Evolutionary conservation across 2,113 vertebrate species (phyloP), one percentile per base, ranked within the genome.

Genomic region (Ammospiza caudacuta): DNA sequence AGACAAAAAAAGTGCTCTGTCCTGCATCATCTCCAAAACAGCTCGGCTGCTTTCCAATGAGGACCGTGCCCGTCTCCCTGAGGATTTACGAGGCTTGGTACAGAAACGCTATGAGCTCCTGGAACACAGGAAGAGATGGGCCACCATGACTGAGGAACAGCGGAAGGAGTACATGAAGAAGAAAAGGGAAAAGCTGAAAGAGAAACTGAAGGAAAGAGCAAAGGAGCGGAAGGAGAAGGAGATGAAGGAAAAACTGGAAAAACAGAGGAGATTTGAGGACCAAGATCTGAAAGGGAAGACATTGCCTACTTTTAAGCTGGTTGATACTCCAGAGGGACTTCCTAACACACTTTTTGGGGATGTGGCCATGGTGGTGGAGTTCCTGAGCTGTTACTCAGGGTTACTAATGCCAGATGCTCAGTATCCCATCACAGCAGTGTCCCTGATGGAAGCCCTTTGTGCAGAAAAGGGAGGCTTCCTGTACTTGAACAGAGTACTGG

Each of bases 341-440:
- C 99, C 99, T 77, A 99, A 99, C 80, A 97, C 99, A 0, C 98
- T 99, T 39, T 99, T 99, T 70, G 99, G 99, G 8, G 98, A 99
- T 0, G 98, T 99, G 4, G 99, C 99, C 57, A 99, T 99, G 98
- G 98, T 99, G 3, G 98, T 98, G 27, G 99, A 99, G 76, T 99
- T 99, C 94, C 97, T 99, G 54, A 98, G 98, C 95, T 99, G 99
- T 97, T 99, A 99, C 12, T 98, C 98, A 0, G 99, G 99, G 35
- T 96, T 99, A 3, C 96, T 99, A 78, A 98, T 99, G 96, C 99
- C 99, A 2, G 99, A 99, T 54, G 99, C 99, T 89, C 99, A 99
- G 62, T 99, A 99, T 92, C 99, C 99, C 18, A 98, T 99, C 86
- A 99, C 99, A 2, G 98, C 99, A 0, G 97, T 98, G 49, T 98